A percentile compares a stretch with the other conserved stretches of the same genome.
Conservation (phyloP, 2,888 invertebrate species). For the Hypercompe scribonia region DNA sequence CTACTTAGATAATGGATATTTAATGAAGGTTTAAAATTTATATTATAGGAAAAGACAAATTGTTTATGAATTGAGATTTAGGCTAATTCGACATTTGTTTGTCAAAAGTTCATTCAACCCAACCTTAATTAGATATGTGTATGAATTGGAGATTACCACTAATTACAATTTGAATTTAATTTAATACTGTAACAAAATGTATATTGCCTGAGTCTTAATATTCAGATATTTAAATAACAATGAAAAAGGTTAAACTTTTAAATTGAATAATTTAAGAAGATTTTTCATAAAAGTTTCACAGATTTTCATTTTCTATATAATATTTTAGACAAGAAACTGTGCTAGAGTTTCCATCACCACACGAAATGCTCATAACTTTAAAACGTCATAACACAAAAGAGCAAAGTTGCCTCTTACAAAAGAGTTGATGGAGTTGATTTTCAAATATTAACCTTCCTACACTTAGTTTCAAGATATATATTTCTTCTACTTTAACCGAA, state of each 20-base stretch:
- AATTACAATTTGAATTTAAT: neutral
- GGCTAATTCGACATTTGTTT: neutral
- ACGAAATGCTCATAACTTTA: slow-evolving; percentile 24
- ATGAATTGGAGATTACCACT: neutral
- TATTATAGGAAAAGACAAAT: neutral
- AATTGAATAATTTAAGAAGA: slow-evolving; percentile 24
- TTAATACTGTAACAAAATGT: neutral
- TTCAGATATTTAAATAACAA: neutral
- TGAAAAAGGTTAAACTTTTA: neutral
- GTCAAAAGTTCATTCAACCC: neutral
- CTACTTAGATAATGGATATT: neutral
- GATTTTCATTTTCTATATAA: slow-evolving; percentile 26
- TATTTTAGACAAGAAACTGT: slow-evolving; percentile 31
- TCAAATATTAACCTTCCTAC: neutral
- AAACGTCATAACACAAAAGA: slow-evolving; percentile 25
- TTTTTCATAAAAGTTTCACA: slow-evolving; percentile 21
- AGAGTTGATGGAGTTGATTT: slow-evolving; percentile 12
- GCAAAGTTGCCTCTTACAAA: slow-evolving; percentile 17
- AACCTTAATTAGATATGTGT: neutral
- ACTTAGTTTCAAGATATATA: slow-evolving; percentile 6
- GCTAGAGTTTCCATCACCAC: slow-evolving; percentile 30
- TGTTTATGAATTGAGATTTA: neutral
- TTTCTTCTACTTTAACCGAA: no score
- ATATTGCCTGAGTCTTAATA: neutral
- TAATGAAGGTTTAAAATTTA: neutral